phyloP scores from a whole-genome alignment of 1,140 invertebrate species.

The Rhysida immarginata region DNA sequence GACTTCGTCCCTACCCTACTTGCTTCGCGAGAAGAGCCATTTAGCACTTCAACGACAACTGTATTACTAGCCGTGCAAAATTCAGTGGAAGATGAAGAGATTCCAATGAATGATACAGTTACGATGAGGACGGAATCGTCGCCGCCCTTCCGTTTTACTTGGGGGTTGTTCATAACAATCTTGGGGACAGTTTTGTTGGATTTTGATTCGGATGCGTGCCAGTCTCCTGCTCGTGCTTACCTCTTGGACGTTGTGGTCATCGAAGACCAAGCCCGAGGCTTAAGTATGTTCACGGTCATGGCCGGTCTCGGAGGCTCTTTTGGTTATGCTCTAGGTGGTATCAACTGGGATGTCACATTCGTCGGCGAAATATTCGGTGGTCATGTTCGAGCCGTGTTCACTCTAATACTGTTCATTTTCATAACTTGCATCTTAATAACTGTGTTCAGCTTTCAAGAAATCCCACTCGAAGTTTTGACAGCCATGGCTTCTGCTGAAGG shows the following conservation, averaged over 20 bases:
- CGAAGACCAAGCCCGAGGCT: conserved; percentile 80
- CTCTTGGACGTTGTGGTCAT: conserved; percentile 78
- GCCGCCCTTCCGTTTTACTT: conserved; percentile 22
- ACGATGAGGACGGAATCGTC: background rate
- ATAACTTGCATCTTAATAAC: conserved; percentile 61
- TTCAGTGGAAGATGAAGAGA: background rate
- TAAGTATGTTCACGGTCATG: conserved; percentile 93
- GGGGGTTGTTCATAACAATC: conserved; percentile 83
- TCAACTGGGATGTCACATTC: conserved; percentile 77
- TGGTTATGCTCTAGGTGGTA: conserved; percentile 80
- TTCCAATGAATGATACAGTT: conserved; percentile 5
- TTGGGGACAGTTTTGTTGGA: conserved; percentile 84
- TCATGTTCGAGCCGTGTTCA: conserved; percentile 79
- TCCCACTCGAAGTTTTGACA: conserved; percentile 44
- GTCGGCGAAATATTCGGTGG: conserved; percentile 62
- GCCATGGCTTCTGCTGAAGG: no score
- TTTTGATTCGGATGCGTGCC: conserved; percentile 90
- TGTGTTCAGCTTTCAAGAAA: conserved; percentile 72
- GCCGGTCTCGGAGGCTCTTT: conserved; percentile 85
- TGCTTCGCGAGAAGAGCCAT: background rate
- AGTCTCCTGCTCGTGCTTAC: conserved; percentile 82
- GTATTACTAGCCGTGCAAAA: background rate
- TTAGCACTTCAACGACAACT: no score
- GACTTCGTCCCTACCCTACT: conserved; percentile 2
- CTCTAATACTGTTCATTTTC: conserved; percentile 72